Evolutionary conservation across 2,888 invertebrate genomes (phyloP).

Genomic region (Prenolepis imparis): DNA sequence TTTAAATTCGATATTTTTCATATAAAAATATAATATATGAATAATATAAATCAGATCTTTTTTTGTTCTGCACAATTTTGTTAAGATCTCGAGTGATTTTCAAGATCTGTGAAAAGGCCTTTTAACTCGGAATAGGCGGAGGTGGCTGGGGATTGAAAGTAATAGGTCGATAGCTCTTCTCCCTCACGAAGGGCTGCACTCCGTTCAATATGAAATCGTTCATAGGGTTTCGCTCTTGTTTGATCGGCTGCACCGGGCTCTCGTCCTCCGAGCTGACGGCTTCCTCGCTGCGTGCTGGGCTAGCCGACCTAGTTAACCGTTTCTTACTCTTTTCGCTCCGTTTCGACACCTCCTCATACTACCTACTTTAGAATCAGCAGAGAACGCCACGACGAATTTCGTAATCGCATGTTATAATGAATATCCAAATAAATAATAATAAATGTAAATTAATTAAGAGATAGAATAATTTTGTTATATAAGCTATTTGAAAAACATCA

Average conservation of each 20-base stretch:
- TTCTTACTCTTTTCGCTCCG: constrained; percentile 68
- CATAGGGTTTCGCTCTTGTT: constrained; percentile 74
- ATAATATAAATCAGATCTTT: neutral
- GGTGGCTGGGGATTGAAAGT: constrained; percentile 85
- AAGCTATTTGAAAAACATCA: neutral
- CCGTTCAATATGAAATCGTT: constrained; percentile 79
- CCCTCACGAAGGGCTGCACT: constrained; percentile 84
- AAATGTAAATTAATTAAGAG: neutral
- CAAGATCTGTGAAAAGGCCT: constrained; percentile 5
- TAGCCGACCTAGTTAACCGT: constrained; percentile 80
- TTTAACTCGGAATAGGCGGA: constrained; percentile 71
- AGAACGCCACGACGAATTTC: constrained; percentile 31
- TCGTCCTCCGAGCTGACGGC: constrained; percentile 79
- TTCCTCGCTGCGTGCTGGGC: constrained; percentile 79
- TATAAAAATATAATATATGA: constrained; percentile 4
- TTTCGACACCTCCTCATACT: constrained; percentile 38
- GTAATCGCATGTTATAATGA: neutral
- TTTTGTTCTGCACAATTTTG: neutral
- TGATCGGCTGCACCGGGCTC: constrained; percentile 76
- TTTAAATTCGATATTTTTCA: constrained; percentile 11
- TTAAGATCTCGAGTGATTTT: constrained; percentile 3
- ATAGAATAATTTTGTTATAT: neutral
- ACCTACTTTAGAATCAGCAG: constrained; percentile 52
- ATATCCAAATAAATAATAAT: neutral
- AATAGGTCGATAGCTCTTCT: constrained; percentile 86